Conservation (phyloP, 1,140 invertebrate species). For the Caenorhabditis brenneri region DNA sequence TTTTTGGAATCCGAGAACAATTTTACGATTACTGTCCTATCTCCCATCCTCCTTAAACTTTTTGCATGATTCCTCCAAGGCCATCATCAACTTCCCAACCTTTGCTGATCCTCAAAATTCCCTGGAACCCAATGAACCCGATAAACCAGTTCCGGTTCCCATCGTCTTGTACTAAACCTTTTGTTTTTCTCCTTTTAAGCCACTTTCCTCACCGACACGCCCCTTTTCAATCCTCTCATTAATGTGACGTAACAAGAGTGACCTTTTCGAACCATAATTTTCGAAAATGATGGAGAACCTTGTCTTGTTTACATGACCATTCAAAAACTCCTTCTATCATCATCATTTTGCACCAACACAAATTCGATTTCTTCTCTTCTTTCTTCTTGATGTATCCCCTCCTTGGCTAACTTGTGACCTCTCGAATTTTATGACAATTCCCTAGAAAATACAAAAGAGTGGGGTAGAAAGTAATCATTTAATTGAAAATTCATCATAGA, state of each 20-base stretch:
- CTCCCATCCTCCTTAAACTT: too few species aligned
- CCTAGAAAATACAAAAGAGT: background rate
- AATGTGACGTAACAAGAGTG: background rate
- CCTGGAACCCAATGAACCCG: background rate
- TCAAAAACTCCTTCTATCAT: background rate
- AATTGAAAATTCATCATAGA: constrained; percentile 31
- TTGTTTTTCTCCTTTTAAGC: background rate
- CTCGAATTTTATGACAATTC: background rate
- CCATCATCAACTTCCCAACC: too few species aligned
- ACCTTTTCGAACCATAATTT: too few species aligned
- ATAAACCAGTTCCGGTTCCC: background rate
- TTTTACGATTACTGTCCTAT: too few species aligned
- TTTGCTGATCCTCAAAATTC: too few species aligned
- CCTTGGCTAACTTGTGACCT: background rate
- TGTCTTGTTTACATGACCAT: too few species aligned
- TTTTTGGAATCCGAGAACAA: too few species aligned
- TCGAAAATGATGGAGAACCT: too few species aligned
- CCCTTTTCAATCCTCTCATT: too few species aligned
- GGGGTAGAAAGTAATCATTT: background rate
- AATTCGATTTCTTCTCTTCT: constrained; percentile 6
- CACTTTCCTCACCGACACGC: background rate
- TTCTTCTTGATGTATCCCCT: too few species aligned
- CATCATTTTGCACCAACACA: background rate
- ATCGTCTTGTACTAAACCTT: background rate
- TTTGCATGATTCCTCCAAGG: too few species aligned